Evolutionary conservation across 2,113 vertebrate genomes (phyloP), one percentile per base, ranked within the genome.

Genomic region (zebrafish (Danio rerio)): DNA sequence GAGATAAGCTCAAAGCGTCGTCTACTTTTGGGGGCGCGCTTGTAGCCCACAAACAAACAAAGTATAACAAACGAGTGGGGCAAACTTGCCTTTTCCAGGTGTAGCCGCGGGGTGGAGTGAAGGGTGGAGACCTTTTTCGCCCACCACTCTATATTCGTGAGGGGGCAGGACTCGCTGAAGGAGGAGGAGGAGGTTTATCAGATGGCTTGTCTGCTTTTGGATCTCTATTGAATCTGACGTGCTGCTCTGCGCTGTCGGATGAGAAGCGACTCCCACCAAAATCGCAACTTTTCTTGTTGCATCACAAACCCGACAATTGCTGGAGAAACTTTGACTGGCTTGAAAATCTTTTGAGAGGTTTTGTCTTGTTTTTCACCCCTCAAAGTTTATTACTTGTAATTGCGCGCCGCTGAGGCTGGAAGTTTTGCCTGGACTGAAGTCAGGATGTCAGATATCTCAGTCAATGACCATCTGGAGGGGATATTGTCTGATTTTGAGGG

Each of bases 401-500:
- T 18, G 66, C 83, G 78, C 49, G 55, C 45, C 50, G 62, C 12
- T 47, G 70, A 53, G 3, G 56, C 66, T 43, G 55, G 75, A 81
- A 76, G 18, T 75, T 80, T 83, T 45, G 50, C 20, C 42, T 15
- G 70, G 56, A 74, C 56, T 42, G 63, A 66, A 84, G 79, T 71
- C 87, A 93, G 88, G 83, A 95, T 95, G 94, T 93, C 94, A 84
- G 91, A 94, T 59, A 87, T 94, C 56, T 94, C 94, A 43, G 93
- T 95, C 61, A 95, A 94, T 55, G 94, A 96, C 58, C 95, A 96
- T 86, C 92, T 95, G 50, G 94, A 95, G 84, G 95, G 94, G 85
- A 95, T 96, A 82, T 90, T 96, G 89, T 95, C 93, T 4, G 95
- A 95, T 89, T 95, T 95, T 82, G 95, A 96, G 93, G 95, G 94